Conservation (phyloP, 2,888 invertebrate genomes). For the Oegoconia quadripuncta region DNA sequence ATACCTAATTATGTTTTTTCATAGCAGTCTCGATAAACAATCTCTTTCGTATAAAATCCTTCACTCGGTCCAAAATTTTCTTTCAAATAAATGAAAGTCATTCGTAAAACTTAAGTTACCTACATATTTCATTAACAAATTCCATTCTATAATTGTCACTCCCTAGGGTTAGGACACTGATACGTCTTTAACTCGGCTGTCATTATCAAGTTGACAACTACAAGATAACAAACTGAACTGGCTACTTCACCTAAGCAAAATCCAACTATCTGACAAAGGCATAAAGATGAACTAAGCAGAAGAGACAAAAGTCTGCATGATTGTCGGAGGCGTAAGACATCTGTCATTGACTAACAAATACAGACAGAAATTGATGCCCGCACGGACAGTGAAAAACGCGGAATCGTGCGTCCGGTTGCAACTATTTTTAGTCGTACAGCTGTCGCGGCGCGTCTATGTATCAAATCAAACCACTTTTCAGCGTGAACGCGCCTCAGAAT, state of each 20-base stretch:
- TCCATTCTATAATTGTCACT: constrained; percentile 49
- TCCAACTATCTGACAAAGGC: background rate
- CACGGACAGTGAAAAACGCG: constrained; percentile 76
- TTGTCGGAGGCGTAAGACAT: constrained; percentile 65
- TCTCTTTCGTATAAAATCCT: no score
- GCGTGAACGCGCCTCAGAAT: constrained; percentile 28
- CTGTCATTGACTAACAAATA: constrained; percentile 76
- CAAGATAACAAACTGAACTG: constrained; percentile 32
- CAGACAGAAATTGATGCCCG: constrained; percentile 73
- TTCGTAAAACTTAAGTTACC: no score
- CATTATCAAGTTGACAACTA: constrained; percentile 60
- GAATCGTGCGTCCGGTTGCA: constrained; percentile 58
- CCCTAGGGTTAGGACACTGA: constrained; percentile 53
- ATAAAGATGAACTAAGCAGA: background rate
- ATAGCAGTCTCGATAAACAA: no score
- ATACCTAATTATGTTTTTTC: no score
- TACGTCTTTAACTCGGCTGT: constrained; percentile 61
- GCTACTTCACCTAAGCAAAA: background rate
- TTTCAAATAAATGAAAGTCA: no score
- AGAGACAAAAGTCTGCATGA: constrained; percentile 16
- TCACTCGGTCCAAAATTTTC: no score
- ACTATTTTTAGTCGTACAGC: constrained; percentile 42
- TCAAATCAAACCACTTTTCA: constrained; percentile 23
- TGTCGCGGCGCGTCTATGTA: constrained; percentile 54
- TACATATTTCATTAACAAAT: no score